Conservation (phyloP, 2,888 invertebrate genomes). For the Galerucella pusilla region DNA sequence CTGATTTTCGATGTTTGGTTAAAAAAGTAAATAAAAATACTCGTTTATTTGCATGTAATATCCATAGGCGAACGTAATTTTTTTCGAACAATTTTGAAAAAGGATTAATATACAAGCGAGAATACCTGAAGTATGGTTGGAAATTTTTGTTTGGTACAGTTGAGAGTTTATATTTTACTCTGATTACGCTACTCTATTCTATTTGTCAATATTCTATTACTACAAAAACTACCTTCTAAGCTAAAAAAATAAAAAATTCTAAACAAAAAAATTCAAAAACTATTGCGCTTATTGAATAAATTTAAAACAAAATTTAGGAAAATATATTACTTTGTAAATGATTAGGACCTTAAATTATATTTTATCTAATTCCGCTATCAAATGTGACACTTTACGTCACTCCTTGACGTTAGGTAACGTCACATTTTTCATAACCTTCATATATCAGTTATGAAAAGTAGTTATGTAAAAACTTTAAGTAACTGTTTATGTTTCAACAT, state of each 20-base stretch:
- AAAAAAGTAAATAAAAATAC: neutral
- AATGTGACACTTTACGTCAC: no score
- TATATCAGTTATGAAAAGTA: no score
- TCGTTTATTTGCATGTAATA: neutral
- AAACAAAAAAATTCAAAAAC: neutral
- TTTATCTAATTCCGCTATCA: no score
- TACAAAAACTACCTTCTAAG: neutral
- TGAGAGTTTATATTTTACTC: neutral
- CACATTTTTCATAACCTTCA: no score
- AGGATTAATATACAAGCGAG: no score
- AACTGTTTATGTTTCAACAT: no score
- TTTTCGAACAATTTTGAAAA: neutral
- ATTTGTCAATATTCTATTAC: conserved; percentile 7
- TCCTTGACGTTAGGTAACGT: no score
- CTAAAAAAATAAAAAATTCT: neutral
- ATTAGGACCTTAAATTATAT: no score
- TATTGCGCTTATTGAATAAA: neutral
- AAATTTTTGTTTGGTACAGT: neutral
- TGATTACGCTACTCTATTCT: neutral
- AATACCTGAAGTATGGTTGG: neutral
- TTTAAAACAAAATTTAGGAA: neutral
- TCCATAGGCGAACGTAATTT: neutral
- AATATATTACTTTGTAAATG: neutral
- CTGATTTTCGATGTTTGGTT: neutral
- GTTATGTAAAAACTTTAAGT: no score